Percentiles rank a stretch among this genome's conserved stretches.
These are phyloP conservation scores for Erpornis zantholeuca DNA, from an alignment of 2,113 vertebrate species.

Conservation along the genomic window DNA sequence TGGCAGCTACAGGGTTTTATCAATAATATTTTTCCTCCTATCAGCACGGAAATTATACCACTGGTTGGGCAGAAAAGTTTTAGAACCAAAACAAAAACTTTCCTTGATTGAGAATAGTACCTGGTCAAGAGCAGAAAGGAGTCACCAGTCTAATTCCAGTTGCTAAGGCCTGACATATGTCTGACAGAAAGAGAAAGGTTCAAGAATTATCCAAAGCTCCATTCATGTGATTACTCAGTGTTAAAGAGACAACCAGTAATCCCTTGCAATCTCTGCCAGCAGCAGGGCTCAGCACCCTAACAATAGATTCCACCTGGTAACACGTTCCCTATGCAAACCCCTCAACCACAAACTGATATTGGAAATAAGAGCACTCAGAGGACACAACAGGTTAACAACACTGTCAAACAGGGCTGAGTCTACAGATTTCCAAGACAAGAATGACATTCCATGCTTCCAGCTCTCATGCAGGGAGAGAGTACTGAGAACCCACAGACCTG, in stretches of 20 bases:
- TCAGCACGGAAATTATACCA: neutral
- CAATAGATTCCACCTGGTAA: accelerated
- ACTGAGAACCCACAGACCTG: neutral
- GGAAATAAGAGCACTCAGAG: neutral
- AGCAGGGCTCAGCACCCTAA: neutral
- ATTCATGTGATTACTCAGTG: neutral
- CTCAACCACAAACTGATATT: neutral
- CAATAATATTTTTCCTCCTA: neutral
- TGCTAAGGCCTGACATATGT: neutral
- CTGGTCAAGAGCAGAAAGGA: neutral
- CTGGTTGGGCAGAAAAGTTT: neutral
- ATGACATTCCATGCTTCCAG: neutral
- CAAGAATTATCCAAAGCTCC: neutral
- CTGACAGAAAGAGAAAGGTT: neutral
- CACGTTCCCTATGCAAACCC: neutral
- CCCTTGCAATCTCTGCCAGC: neutral
- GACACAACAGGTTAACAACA: accelerated
- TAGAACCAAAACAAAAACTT: neutral
- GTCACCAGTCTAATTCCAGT: neutral
- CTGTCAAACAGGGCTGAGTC: neutral
- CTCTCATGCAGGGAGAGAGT: neutral
- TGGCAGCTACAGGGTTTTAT: neutral
- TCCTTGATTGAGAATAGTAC: neutral
- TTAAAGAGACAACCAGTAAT: neutral
- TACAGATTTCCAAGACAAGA: neutral